phyloP scores from a whole-genome alignment of 2,888 invertebrate genomes.

The Hypomecis punctinalis region DNA sequence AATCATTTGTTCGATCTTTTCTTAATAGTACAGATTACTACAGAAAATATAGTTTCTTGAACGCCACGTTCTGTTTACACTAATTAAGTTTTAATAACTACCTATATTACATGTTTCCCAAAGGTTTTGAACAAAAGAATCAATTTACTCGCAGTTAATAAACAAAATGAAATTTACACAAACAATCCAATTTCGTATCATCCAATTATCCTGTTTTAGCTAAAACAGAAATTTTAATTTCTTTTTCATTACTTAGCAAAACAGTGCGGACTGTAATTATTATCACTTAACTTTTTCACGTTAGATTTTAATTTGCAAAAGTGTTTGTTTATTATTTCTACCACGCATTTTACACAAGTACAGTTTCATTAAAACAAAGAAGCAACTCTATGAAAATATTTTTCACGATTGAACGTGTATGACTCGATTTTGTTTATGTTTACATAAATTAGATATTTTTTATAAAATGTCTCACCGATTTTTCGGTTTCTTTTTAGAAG shows the following conservation, averaged over 20 bases:
- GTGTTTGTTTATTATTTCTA: constrained; percentile 40
- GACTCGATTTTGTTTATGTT: neutral
- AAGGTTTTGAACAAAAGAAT: no score
- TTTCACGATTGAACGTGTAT: neutral
- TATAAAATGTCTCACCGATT: constrained; percentile 14
- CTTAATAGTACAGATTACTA: no score
- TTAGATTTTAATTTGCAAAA: constrained; percentile 63
- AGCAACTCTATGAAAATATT: neutral
- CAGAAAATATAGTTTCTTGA: no score
- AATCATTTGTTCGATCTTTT: no score
- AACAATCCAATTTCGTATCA: neutral
- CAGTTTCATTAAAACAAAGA: no score
- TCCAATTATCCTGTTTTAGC: constrained; percentile 1
- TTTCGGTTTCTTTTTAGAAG: constrained; percentile 1
- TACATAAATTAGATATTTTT: neutral
- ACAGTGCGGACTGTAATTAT: constrained; percentile 51
- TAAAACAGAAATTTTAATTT: constrained; percentile 42
- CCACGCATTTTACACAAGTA: constrained; percentile 27
- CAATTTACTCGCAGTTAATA: neutral
- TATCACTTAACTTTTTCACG: constrained; percentile 54
- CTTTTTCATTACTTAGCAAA: constrained; percentile 60
- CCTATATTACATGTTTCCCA: no score
- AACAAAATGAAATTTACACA: neutral
- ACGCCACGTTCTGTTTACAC: no score
- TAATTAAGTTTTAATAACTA: no score